Base-by-base conservation (phyloP, 2,888 invertebrate genomes). In the Perizoma flavofasciatum region DNA sequence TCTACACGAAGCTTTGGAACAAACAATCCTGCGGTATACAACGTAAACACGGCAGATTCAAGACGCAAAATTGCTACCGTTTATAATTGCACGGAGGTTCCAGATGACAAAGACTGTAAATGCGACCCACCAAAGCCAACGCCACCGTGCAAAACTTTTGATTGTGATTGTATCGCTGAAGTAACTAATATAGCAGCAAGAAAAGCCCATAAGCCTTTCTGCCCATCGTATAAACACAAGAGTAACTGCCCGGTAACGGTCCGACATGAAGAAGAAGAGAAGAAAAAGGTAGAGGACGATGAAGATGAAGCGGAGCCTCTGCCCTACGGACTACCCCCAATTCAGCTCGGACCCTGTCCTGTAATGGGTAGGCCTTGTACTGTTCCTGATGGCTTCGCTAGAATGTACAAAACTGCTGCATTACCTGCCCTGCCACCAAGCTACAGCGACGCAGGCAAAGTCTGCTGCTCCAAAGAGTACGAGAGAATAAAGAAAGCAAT, bases 391-490 rank as follows among this genome's bases (percentile, higher is more conserved):
- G 92, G 92, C 11, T 92, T 89, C 55, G 84, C 89, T 10, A 86
- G 83, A 65, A 91, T 92, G 91, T 91, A 91, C 61, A 91, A 80
- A 62, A 86, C 73, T 22, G 90, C 84, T 41, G 81, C 73, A 7
- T 61, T 81, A 55, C 82, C 88, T 41, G 58, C 80, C 1, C 71
- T 73, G 54, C 90, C 89, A 6, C 83, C 85, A 0, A 91, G 89
- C 65, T 88, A 87, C 63, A 83, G 81, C 49, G 82, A 88, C 32
- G 86, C 86, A 4, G 91, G 91, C 5, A 91, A 91, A 80, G 83
- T 92, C 6, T 92, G 92, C 66, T 92, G 92, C 69, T 89, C 92
- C 0, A 90, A 86, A 67, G 91, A 92, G 69, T 92, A 81, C 53
- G 85, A 91, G 59, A 81, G 90, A 74, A 89, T 92, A 54, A 91